Conservation (phyloP, 1,140 invertebrate species). For the Trachymyrmex cornetzi region DNA sequence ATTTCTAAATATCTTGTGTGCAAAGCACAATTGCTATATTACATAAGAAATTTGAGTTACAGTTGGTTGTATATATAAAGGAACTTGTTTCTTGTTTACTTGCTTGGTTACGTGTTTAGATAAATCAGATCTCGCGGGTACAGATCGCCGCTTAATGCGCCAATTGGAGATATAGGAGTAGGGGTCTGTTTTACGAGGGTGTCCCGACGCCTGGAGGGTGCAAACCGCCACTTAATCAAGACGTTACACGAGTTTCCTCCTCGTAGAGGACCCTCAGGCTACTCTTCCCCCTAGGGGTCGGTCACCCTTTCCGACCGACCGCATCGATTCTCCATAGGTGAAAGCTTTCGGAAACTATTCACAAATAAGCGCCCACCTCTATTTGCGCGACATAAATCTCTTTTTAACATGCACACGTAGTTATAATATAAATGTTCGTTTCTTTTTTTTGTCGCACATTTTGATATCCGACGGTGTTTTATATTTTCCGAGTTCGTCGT, state of each 20-base stretch:
- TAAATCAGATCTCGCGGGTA: constrained; percentile 55
- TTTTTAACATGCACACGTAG: background rate
- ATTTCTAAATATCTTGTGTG: background rate
- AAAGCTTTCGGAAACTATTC: constrained; percentile 62
- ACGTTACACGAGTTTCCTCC: constrained; percentile 75
- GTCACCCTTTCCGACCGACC: constrained; percentile 52
- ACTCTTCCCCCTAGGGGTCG: constrained; percentile 59
- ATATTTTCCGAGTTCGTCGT: background rate
- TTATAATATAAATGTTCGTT: constrained; percentile 19
- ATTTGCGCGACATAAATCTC: constrained; percentile 37
- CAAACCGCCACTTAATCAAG: constrained; percentile 82
- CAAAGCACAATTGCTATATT: background rate
- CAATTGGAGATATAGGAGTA: constrained; percentile 71
- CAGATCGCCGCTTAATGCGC: constrained; percentile 65
- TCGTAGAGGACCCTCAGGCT: constrained; percentile 69
- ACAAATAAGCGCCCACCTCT: constrained; percentile 23
- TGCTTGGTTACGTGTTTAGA: constrained; percentile 25
- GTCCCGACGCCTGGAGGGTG: constrained; percentile 69
- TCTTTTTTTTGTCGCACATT: background rate
- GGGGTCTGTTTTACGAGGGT: constrained; percentile 75
- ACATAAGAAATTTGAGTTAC: background rate
- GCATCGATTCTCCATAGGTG: constrained; percentile 60
- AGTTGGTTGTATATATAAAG: background rate
- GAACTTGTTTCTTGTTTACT: constrained; percentile 7
- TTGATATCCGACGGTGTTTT: constrained; percentile 1